A percentile compares a stretch with the other conserved stretches of the same genome.
phyloP scores from a whole-genome alignment of 2,797 vertebrate genomes.

The Echiichthys vipera region DNA sequence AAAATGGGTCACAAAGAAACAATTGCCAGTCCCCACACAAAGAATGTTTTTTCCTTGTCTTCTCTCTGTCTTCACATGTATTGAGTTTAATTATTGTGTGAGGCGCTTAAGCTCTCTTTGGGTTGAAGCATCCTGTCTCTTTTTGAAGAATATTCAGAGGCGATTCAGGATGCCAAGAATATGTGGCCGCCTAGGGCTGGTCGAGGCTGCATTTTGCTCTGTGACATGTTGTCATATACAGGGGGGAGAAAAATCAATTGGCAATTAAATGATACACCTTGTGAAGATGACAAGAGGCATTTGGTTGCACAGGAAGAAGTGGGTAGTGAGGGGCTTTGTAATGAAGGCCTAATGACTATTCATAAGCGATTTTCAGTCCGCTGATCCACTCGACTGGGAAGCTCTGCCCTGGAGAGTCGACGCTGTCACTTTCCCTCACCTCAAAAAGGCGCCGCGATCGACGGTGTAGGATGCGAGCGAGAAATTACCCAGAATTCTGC shows the following conservation, averaged over 20 bases:
- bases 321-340: slow-evolving; percentile 95
- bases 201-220: slow-evolving; percentile 92
- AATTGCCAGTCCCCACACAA: slow-evolving; percentile 64
- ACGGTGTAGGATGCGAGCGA: slow-evolving; percentile 93
- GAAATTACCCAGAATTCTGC: slow-evolving; percentile 93
- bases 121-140: slow-evolving; percentile 66
- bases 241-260: slow-evolving; percentile 93
- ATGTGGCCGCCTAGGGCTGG: slow-evolving; percentile 89
- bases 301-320: slow-evolving; percentile 92
- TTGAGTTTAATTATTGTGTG: slow-evolving; percentile 80
- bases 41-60: slow-evolving; percentile 39
- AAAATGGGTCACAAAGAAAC: slow-evolving; percentile 78
- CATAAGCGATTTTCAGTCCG: slow-evolving; percentile 98
- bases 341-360: slow-evolving; percentile 99
- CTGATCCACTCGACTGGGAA: slow-evolving; percentile 99
- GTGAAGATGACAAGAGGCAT: slow-evolving; percentile 99
- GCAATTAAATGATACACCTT: slow-evolving; percentile 99
- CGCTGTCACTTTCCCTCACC: slow-evolving; percentile 99
- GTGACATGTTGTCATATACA: slow-evolving; percentile 98
- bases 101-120: slow-evolving; percentile 70
- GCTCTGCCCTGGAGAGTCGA: slow-evolving; percentile 98
- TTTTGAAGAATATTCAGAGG: slow-evolving; percentile 72
- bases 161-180: slow-evolving; percentile 89
- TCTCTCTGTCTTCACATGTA: slow-evolving; percentile 54
- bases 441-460: slow-evolving; percentile 94